Base-by-base conservation (phyloP, 2,113 vertebrate species). In the Oncorhynchus gorbuscha region DNA sequence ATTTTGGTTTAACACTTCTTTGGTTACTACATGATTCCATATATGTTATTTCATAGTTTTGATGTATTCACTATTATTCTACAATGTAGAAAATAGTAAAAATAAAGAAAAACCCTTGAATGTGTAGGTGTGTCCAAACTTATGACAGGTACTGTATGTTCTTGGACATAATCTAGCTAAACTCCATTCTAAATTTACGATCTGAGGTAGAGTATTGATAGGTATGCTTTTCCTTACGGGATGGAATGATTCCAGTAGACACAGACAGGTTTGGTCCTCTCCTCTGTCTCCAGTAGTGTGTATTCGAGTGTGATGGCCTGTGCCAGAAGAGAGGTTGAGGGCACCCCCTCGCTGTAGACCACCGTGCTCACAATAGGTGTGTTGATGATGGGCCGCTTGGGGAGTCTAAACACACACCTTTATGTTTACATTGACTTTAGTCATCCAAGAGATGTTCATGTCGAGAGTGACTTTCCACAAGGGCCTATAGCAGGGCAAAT, bases 221-320 rank as follows among this genome's bases (percentile, higher is more conserved):
- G 35, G 9, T 12, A 49, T 49, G 69, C 68, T 69, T 14, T 22
- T 26, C 16, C 96, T 81, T 89, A 97, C 95, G 1, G 77, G 39
- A 95, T 85, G 26, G 96, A 95, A 77, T 96, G 96, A 85, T 97
- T 96, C 96, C 96, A 97, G 91, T 93, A 95, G 76, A 97, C 95
- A 7, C 96, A 97, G 77, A 95, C 89, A 0, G 96, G 96, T 85
- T 97, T 97, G 0, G 91, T 95, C 48, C 96, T 94, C 82, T 96
- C 95, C 76, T 95, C 90, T 0, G 94, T 95, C 88, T 96, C 94
- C 91, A 97, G 89, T 86, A 97, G 92, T 72, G 88, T 39, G 0
- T 94, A 94, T 58, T 95, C 92, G 82, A 96, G 84, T 72, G 90
- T 93, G 65, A 96, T 55, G 0, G 95, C 95, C 74, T 84, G 91